Percentiles rank a stretch among this genome's conserved stretches.
Conservation (phyloP, 2,113 vertebrate genomes). For the Cyrtonyx montezumae region DNA sequence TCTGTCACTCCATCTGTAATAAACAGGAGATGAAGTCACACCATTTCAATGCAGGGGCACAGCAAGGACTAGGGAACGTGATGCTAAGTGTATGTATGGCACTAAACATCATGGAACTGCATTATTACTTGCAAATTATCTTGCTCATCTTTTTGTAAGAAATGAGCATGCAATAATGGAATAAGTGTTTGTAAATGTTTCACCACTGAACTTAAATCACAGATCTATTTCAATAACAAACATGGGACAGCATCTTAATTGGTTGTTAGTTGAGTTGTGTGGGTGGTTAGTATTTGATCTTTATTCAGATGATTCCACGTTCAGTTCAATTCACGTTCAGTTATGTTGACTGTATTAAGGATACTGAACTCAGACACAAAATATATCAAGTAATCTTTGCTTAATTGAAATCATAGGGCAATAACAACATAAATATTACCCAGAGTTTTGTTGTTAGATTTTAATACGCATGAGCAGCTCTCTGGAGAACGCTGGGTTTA, state of each 20-base stretch:
- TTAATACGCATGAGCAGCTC: slow-evolving; percentile 76
- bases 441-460: slow-evolving; percentile 7
- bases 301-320: background rate
- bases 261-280: background rate
- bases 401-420: slow-evolving; percentile 21
- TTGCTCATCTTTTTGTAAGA: slow-evolving; percentile 3
- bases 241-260: background rate
- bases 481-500: slow-evolving; percentile 45
- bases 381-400: background rate
- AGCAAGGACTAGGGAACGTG: background rate
- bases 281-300: slow-evolving; percentile 1
- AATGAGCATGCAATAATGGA: slow-evolving; percentile 17
- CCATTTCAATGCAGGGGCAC: background rate
- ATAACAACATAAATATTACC: slow-evolving; percentile 45
- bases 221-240: slow-evolving; percentile 41
- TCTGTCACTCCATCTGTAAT: slow-evolving; percentile 52
- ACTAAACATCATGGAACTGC: background rate
- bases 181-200: slow-evolving; percentile 55
- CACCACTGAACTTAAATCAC: slow-evolving; percentile 25
- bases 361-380: background rate
- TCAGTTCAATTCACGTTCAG: background rate
- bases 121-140: background rate
- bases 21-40: slow-evolving; percentile 28
- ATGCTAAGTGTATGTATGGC: background rate
- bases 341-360: slow-evolving; percentile 42